Base-by-base conservation (phyloP, 2,888 invertebrate genomes). In the Sphaerophoria taeniata region DNA sequence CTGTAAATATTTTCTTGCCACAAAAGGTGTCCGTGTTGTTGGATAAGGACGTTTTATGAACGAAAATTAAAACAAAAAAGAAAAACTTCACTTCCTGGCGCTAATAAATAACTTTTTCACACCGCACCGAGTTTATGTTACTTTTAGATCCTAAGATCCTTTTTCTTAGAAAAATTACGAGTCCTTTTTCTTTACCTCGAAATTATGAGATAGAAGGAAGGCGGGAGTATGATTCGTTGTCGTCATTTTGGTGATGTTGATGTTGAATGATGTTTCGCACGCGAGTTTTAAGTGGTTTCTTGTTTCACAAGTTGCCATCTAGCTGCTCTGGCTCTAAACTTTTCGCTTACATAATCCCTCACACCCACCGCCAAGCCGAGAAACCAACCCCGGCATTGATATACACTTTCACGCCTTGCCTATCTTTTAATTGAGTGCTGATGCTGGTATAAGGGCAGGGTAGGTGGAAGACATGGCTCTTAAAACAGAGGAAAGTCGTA, bases 1-100 rank as follows among this genome's bases (percentile, higher is more conserved):
- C 60, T 16, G 79, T 61, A 79, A 79, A 73, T 79, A 73, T 73
- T 73, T 73, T 53, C 16, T 31, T 61, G 16, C 39, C 45, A 47
- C 34, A 1, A 79, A 60, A 69, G 79, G 67, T 73, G 79, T 65
- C 73, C 34, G 51, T 58, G 2, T 5, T 51, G 6, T 16, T 7
- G 6, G 6, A 6, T 9, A 45, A 47, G 6, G 14, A 16, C 24
- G 2, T 39, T 16, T 43, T 43, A 43, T 43, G 43, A 43, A 9
- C 9, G 9, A 43, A 24, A 24, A 24, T 24, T 39, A 43, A 9
- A 43, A 43, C 6, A 43, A 3, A 43, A 43, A 43, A 36, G 24
- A 16, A 51, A 69, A 34, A 24, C 6, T 16, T 14, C 16, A 39
- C 51, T 24, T 31, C 14, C 39, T 58, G 72, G 43, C 39, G 71